Evolutionary conservation across 1,140 invertebrate species (phyloP).

Genomic region (Caenorhabditis brenneri): DNA sequence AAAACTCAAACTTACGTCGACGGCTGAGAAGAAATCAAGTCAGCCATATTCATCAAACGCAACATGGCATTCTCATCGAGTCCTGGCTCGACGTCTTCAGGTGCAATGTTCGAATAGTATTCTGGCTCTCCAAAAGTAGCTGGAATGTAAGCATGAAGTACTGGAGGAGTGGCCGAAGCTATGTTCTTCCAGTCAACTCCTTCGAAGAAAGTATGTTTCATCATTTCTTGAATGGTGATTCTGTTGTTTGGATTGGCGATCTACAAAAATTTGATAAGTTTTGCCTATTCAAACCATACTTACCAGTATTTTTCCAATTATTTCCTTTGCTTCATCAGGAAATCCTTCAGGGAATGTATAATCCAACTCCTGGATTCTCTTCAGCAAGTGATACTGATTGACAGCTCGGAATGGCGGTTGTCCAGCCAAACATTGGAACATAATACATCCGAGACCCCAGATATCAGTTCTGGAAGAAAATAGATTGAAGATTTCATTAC

Average conservation of each 20-base stretch:
- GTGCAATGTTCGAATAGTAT: slow-evolving; percentile 75
- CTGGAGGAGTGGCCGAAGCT: slow-evolving; percentile 79
- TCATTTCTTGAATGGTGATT: background rate
- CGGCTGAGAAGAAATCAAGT: background rate
- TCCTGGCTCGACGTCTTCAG: slow-evolving; percentile 70
- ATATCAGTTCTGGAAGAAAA: slow-evolving; percentile 80
- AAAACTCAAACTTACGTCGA: background rate
- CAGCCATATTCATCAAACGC: background rate
- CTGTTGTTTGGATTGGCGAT: background rate
- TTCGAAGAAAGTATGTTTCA: slow-evolving; percentile 33
- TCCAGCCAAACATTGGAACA: slow-evolving; percentile 94
- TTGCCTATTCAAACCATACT: slow-evolving; percentile 54
- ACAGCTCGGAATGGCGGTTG: slow-evolving; percentile 86
- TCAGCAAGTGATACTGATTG: slow-evolving; percentile 93
- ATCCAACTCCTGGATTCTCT: slow-evolving; percentile 88
- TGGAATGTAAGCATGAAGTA: slow-evolving; percentile 73
- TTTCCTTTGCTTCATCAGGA: slow-evolving; percentile 80
- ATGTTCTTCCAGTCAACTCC: slow-evolving; percentile 84
- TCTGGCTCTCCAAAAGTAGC: slow-evolving; percentile 82
- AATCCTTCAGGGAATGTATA: slow-evolving; percentile 92
- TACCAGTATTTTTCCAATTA: slow-evolving; percentile 84
- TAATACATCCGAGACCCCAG: slow-evolving; percentile 94
- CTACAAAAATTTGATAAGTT: background rate
- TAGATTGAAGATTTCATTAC: slow-evolving; percentile 70
- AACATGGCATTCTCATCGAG: background rate